Conservation (phyloP, 2,888 invertebrate species). For the Drosophila differens region DNA sequence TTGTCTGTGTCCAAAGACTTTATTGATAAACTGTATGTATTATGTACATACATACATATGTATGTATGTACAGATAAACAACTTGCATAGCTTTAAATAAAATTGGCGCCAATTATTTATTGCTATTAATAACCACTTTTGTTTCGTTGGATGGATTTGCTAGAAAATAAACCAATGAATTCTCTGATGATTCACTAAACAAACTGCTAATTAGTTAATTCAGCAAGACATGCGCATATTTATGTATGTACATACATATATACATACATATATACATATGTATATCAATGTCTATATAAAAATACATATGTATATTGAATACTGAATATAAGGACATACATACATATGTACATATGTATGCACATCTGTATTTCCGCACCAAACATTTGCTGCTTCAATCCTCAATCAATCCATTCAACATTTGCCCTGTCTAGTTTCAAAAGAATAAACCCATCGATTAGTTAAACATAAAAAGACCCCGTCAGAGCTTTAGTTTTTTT, state of each 20-base stretch:
- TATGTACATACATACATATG: neutral
- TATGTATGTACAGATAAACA: neutral
- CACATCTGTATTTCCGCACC: neutral
- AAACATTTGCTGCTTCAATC: slow-evolving; percentile 15
- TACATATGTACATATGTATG: neutral
- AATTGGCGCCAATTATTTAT: neutral
- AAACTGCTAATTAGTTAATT: slow-evolving; percentile 7
- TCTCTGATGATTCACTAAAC: slow-evolving; percentile 8
- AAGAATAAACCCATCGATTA: slow-evolving; percentile 41
- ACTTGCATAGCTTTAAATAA: neutral
- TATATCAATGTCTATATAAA: neutral
- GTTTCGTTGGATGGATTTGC: neutral
- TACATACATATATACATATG: neutral
- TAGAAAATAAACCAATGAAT: neutral
- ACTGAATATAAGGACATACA: neutral
- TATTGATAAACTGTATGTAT: neutral
- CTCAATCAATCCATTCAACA: slow-evolving; percentile 34
- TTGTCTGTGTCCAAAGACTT: neutral
- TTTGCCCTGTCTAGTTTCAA: slow-evolving; percentile 35
- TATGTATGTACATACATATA: neutral
- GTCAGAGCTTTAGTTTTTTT: slow-evolving; percentile 5
- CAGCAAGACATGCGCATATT: neutral
- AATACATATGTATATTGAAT: neutral
- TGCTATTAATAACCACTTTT: neutral
- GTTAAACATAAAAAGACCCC: slow-evolving; percentile 19